Evolutionary conservation across 2,113 vertebrate genomes (phyloP).

Genomic region (Hippoglossus stenolepis): DNA sequence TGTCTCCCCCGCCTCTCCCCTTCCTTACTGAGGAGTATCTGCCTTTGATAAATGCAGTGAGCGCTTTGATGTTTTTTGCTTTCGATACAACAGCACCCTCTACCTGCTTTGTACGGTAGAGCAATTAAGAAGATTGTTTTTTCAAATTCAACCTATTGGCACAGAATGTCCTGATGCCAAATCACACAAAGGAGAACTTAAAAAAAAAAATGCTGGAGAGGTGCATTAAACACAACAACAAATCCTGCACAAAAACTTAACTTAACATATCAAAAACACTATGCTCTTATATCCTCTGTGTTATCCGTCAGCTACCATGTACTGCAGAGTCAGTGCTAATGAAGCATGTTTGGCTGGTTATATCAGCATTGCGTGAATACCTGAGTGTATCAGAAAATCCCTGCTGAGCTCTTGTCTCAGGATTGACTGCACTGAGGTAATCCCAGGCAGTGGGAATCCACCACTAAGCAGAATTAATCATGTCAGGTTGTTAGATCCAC

Average conservation of each 20-base stretch:
- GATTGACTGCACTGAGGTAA: constrained; percentile 37
- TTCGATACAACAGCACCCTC: constrained; percentile 6
- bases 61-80: background rate
- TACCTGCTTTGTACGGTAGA: background rate
- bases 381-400: constrained; percentile 45
- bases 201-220: background rate
- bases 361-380: constrained; percentile 47
- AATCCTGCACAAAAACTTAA: background rate
- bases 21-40: background rate
- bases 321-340: constrained; percentile 17
- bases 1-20: background rate
- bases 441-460: constrained; percentile 32
- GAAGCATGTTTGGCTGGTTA: constrained; percentile 30
- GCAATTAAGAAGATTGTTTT: background rate
- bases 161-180: background rate
- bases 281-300: background rate
- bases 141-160: background rate
- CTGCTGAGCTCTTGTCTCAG: constrained; percentile 40
- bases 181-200: background rate
- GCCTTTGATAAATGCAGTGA: background rate
- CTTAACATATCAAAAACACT: background rate
- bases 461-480: background rate
- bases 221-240: background rate
- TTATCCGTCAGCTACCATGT: background rate
- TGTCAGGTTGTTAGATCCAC: constrained; percentile 8